Conservation (phyloP, 2,797 vertebrate genomes). For the Echeneis naucrates region DNA sequence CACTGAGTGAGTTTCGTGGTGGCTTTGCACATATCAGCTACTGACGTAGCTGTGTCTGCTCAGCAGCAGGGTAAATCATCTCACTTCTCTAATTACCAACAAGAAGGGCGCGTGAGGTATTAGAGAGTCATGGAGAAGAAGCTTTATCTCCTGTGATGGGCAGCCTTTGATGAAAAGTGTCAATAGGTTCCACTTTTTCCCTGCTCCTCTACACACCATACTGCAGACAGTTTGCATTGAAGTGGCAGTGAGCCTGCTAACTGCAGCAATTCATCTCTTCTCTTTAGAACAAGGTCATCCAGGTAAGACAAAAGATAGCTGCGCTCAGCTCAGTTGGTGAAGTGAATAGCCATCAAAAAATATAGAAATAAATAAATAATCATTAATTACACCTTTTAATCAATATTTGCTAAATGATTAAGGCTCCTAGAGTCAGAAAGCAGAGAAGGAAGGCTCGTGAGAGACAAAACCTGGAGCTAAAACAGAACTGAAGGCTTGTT, state of each 20-base stretch:
- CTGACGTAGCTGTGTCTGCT: conserved; percentile 45
- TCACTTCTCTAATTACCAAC: conserved; percentile 76
- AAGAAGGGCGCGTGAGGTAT: conserved; percentile 49
- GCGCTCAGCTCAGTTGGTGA: conserved; percentile 20
- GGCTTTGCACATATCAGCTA: conserved; percentile 52
- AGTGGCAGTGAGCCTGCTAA: conserved; percentile 50
- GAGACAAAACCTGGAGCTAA: conserved; percentile 27
- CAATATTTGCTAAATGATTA: conserved; percentile 44
- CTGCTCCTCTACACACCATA: conserved; percentile 16
- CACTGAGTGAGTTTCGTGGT: conserved; percentile 50
- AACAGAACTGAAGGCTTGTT: conserved; percentile 29
- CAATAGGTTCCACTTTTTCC: conserved; percentile 47
- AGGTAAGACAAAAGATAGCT: conserved; percentile 61
- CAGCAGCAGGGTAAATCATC: conserved; percentile 78
- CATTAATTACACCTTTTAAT: conserved; percentile 45
- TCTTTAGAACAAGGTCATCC: conserved; percentile 66
- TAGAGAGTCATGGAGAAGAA: conserved; percentile 33
- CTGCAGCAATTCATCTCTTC: conserved; percentile 70
- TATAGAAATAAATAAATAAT: conserved; percentile 33
- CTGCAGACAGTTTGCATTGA: conserved; percentile 65
- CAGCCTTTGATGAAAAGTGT: conserved; percentile 61
- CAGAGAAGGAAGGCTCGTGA: conserved; percentile 13
- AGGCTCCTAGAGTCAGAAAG: conserved; percentile 6
- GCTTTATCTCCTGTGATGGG: conserved; percentile 62
- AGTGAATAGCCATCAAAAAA: conserved; percentile 52